These are phyloP conservation scores for Vireo griseus DNA, from an alignment of 2,797 vertebrate species.

Conservation along the genomic window DNA sequence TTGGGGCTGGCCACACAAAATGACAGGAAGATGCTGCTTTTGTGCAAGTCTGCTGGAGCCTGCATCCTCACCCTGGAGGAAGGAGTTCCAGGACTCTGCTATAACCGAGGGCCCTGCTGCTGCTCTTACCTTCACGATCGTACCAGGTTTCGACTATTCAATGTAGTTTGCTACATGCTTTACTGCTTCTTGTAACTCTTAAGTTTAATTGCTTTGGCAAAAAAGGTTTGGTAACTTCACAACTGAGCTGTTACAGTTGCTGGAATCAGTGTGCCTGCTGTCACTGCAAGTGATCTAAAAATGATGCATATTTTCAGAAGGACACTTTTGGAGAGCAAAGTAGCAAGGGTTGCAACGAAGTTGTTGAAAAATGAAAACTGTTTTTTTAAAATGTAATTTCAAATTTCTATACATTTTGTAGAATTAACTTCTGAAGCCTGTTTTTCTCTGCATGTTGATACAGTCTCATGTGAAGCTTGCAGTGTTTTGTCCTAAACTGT, in stretches of 20 bases:
- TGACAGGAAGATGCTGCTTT: neutral
- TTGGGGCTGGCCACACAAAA: neutral
- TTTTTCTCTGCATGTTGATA: neutral
- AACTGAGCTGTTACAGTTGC: neutral
- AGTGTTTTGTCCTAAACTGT: neutral
- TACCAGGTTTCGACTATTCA: neutral
- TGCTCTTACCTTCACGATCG: neutral
- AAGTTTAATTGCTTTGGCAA: neutral
- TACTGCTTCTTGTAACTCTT: neutral
- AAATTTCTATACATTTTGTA: neutral
- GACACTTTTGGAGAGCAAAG: neutral
- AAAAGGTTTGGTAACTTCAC: neutral
- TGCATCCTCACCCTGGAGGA: neutral
- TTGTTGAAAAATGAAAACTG: neutral
- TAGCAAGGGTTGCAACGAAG: neutral
- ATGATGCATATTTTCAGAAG: neutral
- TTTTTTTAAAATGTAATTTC: neutral
- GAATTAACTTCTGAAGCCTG: neutral
- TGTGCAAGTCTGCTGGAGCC: neutral
- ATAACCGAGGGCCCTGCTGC: neutral
- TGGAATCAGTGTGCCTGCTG: neutral
- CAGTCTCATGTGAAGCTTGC: neutral
- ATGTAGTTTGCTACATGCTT: fast-evolving
- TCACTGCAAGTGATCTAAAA: neutral
- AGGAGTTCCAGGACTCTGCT: neutral